Evolutionary conservation across 2,797 vertebrate species (phyloP).

Genomic region (Zenarchopterus dispar): DNA sequence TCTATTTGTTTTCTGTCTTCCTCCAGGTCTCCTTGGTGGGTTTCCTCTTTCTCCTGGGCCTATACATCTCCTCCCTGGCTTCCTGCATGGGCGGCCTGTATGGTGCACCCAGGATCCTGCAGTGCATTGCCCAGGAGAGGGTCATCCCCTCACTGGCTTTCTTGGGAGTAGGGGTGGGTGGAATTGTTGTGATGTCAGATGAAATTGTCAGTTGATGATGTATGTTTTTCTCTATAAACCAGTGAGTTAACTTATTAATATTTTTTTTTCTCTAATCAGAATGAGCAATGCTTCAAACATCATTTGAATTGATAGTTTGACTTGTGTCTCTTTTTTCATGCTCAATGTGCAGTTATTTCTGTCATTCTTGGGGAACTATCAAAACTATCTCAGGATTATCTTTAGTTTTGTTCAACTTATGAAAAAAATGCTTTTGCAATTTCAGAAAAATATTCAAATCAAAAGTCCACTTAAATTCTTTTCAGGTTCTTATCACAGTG

Average conservation of each 20-base stretch:
- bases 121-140: conserved; percentile 95
- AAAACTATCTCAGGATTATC: no score
- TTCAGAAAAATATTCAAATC: no score
- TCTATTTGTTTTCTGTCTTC: conserved; percentile 82
- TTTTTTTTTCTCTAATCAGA: no score
- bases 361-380: no score
- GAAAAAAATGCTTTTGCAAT: no score
- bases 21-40: conserved; percentile 96
- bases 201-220: background rate
- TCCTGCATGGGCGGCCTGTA: conserved; percentile 98
- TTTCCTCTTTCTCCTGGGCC: conserved; percentile 95
- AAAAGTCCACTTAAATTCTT: no score
- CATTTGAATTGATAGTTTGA: background rate
- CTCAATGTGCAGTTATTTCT: no score
- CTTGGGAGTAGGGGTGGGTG: conserved; percentile 90
- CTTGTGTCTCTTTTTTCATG: no score
- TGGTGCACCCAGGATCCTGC: conserved; percentile 95
- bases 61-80: conserved; percentile 97
- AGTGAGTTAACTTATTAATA: background rate
- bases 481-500: no score
- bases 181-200: background rate
- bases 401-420: no score
- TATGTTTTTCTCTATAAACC: background rate
- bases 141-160: conserved; percentile 90
- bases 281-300: no score